A percentile compares a stretch with the other conserved stretches of the same genome.
phyloP scores from a whole-genome alignment of 2,888 invertebrate genomes.

The Omphaloscelis lunosa region DNA sequence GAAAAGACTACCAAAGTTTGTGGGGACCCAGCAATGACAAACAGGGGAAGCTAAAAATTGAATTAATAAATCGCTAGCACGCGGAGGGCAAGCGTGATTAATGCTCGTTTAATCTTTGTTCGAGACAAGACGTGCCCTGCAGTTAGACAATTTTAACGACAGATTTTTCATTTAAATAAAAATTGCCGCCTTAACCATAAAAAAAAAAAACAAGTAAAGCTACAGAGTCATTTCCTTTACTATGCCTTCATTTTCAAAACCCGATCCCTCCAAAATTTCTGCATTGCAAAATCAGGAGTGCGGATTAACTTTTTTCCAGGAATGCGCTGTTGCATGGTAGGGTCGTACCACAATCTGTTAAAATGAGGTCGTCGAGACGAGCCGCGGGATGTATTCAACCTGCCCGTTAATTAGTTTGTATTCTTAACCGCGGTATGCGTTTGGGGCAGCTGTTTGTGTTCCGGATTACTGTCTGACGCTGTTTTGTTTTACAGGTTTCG shows the following conservation, averaged over 20 bases:
- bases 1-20: neutral
- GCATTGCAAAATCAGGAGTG: constrained; percentile 32
- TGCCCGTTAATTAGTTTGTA: constrained; percentile 72
- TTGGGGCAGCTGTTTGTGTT: constrained; percentile 52
- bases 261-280: constrained; percentile 18
- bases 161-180: neutral
- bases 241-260: neutral
- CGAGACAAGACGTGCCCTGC: too few relatives aligned
- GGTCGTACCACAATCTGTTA: constrained; percentile 57
- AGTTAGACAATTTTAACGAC: neutral
- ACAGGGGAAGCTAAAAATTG: neutral
- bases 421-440: constrained; percentile 61
- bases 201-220: neutral
- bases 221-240: neutral
- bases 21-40: neutral
- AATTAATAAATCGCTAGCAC: neutral
- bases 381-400: constrained; percentile 67
- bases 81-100: neutral
- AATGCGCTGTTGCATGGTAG: constrained; percentile 33
- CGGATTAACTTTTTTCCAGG: constrained; percentile 42
- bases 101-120: neutral
- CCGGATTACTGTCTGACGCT: constrained; percentile 24
- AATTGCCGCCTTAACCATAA: too few relatives aligned
- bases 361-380: constrained; percentile 69
- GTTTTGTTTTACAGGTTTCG: constrained; percentile 16